Evolutionary conservation across 2,888 invertebrate genomes (phyloP).

Genomic region (Drosophila helvetica): DNA sequence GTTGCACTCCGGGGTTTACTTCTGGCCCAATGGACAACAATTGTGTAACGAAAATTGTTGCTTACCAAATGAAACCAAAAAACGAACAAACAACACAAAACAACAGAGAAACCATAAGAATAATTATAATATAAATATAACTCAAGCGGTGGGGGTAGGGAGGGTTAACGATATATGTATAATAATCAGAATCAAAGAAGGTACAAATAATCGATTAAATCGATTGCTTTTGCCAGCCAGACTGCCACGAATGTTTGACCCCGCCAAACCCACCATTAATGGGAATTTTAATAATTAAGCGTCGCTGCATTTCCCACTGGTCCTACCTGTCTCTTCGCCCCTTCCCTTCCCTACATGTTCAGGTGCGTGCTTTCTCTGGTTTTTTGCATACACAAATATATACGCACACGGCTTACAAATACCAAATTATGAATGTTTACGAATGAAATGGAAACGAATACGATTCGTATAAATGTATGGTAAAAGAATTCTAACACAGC

Average conservation of each 20-base stretch:
- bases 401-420: constrained; percentile 74
- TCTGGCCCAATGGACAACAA: constrained; percentile 6
- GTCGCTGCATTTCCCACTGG: constrained; percentile 8
- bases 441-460: constrained; percentile 81
- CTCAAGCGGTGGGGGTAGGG: constrained; percentile 14
- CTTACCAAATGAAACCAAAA: constrained; percentile 5
- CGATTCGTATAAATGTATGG: constrained; percentile 76
- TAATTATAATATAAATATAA: constrained; percentile 38
- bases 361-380: constrained; percentile 47
- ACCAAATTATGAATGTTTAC: constrained; percentile 80
- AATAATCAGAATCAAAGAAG: constrained; percentile 22
- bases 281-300: constrained; percentile 4
- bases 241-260: constrained; percentile 17
- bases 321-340: constrained; percentile 3
- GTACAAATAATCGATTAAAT: constrained; percentile 65
- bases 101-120: constrained; percentile 8
- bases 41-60: constrained; percentile 38
- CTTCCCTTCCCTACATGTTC: constrained; percentile 1
- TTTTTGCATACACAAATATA: constrained; percentile 54
- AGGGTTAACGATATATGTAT: constrained; percentile 28
- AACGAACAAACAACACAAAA: constrained; percentile 1
- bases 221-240: constrained; percentile 67
- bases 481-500: constrained; percentile 81
- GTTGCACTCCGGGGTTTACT: constrained; percentile 12
- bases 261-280: background rate